These are phyloP conservation scores for Drosophila mauritiana DNA, from an alignment of 1,140 invertebrate genomes.

Conservation along the genomic window DNA sequence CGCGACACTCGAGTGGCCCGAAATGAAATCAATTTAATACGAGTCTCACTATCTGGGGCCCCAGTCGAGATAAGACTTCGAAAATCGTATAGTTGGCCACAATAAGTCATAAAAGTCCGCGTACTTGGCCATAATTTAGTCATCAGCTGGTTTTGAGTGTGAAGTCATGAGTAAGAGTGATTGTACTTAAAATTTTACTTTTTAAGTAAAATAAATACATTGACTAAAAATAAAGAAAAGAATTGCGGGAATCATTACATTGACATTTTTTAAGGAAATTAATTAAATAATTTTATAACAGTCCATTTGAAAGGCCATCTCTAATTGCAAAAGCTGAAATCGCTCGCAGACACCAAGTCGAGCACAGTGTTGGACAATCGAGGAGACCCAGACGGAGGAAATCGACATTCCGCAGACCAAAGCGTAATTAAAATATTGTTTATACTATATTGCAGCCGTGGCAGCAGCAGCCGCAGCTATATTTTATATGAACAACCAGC, in stretches of 20 bases:
- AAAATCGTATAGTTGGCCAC: slow-evolving; percentile 12
- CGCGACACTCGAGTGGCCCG: slow-evolving; percentile 17
- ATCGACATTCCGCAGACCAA: slow-evolving; percentile 40
- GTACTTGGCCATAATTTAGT: slow-evolving; percentile 34
- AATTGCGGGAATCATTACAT: too few relatives aligned
- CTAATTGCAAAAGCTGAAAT: background rate
- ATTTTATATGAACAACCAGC: slow-evolving; percentile 11
- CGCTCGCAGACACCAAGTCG: slow-evolving; percentile 12
- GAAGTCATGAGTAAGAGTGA: slow-evolving; percentile 28
- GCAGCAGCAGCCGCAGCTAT: slow-evolving; percentile 8
- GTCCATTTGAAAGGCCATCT: background rate
- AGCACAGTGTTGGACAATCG: slow-evolving; percentile 1
- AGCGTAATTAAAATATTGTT: slow-evolving; percentile 39
- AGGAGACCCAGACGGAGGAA: slow-evolving; percentile 12
- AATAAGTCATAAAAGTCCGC: slow-evolving; percentile 1
- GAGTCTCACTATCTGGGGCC: slow-evolving; percentile 19
- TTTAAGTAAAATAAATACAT: too few relatives aligned
- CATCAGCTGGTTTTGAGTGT: slow-evolving; percentile 18
- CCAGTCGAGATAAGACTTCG: slow-evolving; percentile 11
- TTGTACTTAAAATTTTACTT: slow-evolving; percentile 1
- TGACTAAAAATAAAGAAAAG: too few relatives aligned
- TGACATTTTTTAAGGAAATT: too few relatives aligned
- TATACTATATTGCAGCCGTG: slow-evolving; percentile 10
- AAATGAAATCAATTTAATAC: slow-evolving; percentile 32
- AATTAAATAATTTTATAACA: too few relatives aligned